Conservation (phyloP, 2,888 invertebrate species). For the Cephus sareptanus region DNA sequence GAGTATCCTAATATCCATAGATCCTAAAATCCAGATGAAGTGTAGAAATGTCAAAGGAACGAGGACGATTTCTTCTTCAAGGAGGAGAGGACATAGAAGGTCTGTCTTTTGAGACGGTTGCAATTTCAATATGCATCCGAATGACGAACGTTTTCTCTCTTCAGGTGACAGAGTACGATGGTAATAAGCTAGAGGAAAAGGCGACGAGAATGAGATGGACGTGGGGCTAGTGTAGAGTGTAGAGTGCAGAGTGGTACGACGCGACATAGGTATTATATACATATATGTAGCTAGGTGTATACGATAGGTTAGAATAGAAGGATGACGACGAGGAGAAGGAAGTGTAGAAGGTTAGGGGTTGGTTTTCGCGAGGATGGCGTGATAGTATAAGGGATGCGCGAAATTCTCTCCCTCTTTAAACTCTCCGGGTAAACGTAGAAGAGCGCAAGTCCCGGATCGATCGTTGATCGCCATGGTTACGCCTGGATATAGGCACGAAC, state of each 20-base stretch:
- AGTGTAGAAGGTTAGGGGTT: neutral
- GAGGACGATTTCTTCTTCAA: neutral
- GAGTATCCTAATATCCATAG: neutral
- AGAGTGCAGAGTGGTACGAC: neutral
- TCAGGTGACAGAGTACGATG: neutral
- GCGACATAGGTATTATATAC: neutral
- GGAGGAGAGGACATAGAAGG: neutral
- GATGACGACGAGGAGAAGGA: neutral
- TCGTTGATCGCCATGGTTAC: slow-evolving; percentile 61
- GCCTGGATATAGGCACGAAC: slow-evolving; percentile 41
- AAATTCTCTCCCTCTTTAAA: neutral
- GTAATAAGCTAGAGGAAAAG: neutral
- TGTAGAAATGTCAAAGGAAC: neutral
- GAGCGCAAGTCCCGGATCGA: slow-evolving; percentile 59
- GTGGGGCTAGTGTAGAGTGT: neutral
- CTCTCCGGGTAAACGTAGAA: slow-evolving; percentile 12
- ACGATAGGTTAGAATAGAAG: neutral
- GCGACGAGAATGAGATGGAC: neutral
- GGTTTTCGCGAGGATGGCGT: neutral
- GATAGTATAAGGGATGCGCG: neutral
- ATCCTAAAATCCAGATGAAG: neutral
- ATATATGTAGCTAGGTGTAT: neutral
- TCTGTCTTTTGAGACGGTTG: neutral
- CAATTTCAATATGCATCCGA: neutral
- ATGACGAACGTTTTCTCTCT: neutral